These are phyloP conservation scores for Drosophila bocki DNA, from an alignment of 1,140 invertebrate species.

Conservation along the genomic window DNA sequence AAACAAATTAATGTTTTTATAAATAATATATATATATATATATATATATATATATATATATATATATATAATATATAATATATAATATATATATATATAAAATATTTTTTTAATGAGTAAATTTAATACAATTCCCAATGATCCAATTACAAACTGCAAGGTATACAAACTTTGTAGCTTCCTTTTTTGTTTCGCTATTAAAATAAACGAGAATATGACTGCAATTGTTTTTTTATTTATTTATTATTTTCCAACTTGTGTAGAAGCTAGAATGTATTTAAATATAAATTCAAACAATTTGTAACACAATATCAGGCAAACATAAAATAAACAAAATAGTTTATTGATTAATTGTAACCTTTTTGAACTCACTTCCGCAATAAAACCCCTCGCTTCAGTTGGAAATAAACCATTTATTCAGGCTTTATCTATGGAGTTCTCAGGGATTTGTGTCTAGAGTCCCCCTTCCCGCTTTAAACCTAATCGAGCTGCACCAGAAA, in stretches of 20 bases:
- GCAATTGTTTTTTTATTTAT: neutral
- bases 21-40: no score
- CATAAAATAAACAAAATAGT: neutral
- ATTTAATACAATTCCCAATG: no score
- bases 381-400: slow-evolving; percentile 1
- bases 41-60: no score
- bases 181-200: no score
- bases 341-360: neutral
- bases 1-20: no score
- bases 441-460: neutral
- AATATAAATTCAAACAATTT: neutral
- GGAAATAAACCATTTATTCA: slow-evolving; percentile 24
- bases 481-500: slow-evolving; percentile 26
- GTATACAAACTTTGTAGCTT: no score
- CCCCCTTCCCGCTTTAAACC: slow-evolving; percentile 1
- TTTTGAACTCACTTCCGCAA: neutral
- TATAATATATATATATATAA: no score
- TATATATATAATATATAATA: no score
- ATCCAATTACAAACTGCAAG: no score
- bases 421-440: slow-evolving; percentile 11
- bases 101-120: no score
- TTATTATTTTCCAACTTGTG: neutral
- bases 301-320: neutral
- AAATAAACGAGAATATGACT: no score
- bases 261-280: neutral